Conservation (phyloP, 2,797 vertebrate genomes). For the Iguana delicatissima region DNA sequence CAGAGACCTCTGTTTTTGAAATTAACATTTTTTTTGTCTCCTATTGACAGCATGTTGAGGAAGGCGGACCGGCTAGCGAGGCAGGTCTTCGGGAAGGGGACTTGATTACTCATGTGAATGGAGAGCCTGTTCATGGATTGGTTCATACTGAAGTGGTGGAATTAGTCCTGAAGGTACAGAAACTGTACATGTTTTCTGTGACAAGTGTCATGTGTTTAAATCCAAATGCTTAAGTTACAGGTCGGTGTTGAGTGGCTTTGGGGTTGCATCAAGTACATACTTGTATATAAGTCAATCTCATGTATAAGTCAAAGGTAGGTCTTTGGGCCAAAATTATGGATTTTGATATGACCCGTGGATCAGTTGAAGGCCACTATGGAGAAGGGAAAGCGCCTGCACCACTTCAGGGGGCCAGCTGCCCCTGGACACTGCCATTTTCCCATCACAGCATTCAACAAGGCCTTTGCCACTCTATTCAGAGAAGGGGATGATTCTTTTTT, state of each 20-base stretch:
- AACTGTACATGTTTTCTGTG: neutral
- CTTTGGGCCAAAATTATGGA: too few relatives aligned
- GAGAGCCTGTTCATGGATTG: constrained; percentile 93
- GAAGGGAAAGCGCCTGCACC: too few relatives aligned
- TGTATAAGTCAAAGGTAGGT: too few relatives aligned
- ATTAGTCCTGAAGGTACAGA: constrained; percentile 93
- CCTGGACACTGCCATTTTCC: too few relatives aligned
- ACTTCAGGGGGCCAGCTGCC: too few relatives aligned
- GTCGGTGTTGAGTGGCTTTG: neutral
- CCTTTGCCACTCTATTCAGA: too few relatives aligned
- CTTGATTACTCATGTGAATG: constrained; percentile 97
- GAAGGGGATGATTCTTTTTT: too few relatives aligned
- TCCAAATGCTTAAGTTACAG: neutral
- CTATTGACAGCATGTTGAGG: constrained; percentile 90
- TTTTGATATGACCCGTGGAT: too few relatives aligned
- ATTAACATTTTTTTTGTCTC: constrained; percentile 44
- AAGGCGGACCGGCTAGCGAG: constrained; percentile 90
- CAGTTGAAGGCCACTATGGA: too few relatives aligned
- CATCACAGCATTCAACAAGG: too few relatives aligned
- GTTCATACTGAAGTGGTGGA: constrained; percentile 98
- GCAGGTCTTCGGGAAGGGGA: constrained; percentile 94
- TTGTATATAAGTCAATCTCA: too few relatives aligned
- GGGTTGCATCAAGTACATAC: neutral
- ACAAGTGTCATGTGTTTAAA: neutral
- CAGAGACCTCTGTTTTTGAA: constrained; percentile 26